Percentiles rank a stretch among this genome's conserved stretches.
These are phyloP conservation scores for Aramus guarauna DNA, from an alignment of 2,113 vertebrate genomes.

Conservation along the genomic window DNA sequence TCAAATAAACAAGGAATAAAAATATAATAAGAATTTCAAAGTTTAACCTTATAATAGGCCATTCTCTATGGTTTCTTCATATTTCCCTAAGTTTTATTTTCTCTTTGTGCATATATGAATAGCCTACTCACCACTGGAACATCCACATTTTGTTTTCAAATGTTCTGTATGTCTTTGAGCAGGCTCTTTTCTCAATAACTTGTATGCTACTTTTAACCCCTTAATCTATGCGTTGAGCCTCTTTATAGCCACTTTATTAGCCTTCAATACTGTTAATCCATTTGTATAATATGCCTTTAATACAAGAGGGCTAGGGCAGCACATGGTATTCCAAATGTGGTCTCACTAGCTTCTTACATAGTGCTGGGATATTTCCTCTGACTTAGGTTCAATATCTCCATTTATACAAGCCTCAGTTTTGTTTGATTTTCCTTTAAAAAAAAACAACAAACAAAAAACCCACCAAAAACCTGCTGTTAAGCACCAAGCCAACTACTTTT, in stretches of 20 bases:
- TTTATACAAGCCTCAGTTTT: constrained; percentile 18
- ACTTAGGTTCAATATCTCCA: constrained; percentile 23
- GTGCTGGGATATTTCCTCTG: not conserved
- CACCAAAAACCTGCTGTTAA: not conserved
- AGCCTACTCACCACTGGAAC: not conserved
- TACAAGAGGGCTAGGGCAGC: not conserved
- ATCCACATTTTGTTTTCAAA: not conserved
- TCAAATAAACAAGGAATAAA: not conserved
- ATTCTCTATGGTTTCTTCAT: not conserved
- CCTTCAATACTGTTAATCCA: not conserved
- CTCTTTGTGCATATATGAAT: not conserved
- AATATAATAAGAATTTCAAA: not conserved
- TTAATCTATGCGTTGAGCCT: not conserved
- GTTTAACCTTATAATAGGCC: not conserved
- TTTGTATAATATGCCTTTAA: not conserved
- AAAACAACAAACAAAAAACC: too few relatives aligned
- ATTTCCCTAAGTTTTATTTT: not conserved
- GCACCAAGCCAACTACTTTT: not conserved
- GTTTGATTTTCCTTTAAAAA: not conserved
- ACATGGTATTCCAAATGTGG: not conserved
- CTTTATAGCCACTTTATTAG: not conserved
- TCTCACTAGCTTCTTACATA: not conserved
- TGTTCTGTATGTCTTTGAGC: not conserved
- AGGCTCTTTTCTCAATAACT: not conserved
- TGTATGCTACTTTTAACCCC: not conserved